Evolutionary conservation across 2,113 vertebrate genomes (phyloP).

Genomic region (Puffinus mauretanicus): DNA sequence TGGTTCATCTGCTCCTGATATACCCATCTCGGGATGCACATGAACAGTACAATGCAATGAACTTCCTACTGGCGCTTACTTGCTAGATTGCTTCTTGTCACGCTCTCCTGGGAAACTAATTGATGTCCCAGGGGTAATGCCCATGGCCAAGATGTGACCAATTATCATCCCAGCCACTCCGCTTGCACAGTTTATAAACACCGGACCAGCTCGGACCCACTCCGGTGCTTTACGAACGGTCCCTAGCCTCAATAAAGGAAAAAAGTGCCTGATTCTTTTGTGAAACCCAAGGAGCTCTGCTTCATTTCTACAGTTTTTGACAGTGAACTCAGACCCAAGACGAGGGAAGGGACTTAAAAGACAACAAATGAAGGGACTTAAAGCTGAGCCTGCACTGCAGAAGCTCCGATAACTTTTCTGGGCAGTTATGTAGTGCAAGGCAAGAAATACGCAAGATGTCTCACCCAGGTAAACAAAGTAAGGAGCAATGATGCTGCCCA

Average conservation of each 20-base stretch:
- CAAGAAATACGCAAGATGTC: neutral
- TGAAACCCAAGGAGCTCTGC: neutral
- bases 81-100: neutral
- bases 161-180: neutral
- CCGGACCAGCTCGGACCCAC: neutral
- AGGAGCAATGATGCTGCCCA: slow-evolving; percentile 85
- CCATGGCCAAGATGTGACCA: neutral
- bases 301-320: neutral
- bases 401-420: neutral
- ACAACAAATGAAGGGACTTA: neutral
- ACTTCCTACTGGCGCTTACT: neutral
- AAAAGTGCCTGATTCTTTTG: neutral
- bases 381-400: neutral
- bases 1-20: neutral
- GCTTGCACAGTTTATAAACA: neutral
- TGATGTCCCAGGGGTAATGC: neutral
- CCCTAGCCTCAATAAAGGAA: neutral
- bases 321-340: neutral
- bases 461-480: slow-evolving; percentile 90
- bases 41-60: fast-evolving
- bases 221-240: fast-evolving
- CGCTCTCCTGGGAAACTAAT: neutral
- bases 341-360: neutral
- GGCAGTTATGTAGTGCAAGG: neutral
- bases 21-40: fast-evolving